A percentile compares a stretch with the other conserved stretches of the same genome.
Evolutionary conservation across 2,888 invertebrate genomes (phyloP).

Genomic region (Agrilus cyanescens): DNA sequence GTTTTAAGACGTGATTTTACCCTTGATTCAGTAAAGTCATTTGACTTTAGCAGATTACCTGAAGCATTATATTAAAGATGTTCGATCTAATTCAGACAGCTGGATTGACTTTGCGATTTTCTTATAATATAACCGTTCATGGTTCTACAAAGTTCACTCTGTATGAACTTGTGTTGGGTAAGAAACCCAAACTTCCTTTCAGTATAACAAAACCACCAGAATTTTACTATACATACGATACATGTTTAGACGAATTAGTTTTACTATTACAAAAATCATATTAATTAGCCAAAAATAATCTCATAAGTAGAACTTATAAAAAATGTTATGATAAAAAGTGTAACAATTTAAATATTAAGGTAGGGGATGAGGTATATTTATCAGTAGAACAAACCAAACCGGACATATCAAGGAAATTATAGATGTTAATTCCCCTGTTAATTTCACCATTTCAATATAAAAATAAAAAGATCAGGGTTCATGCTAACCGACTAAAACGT

Average conservation of each 20-base stretch:
- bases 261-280: conserved; percentile 16
- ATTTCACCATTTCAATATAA: too few relatives aligned
- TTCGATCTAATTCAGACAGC: conserved; percentile 12
- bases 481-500: too few relatives aligned
- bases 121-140: conserved; percentile 19
- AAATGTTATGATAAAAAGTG: conserved; percentile 13
- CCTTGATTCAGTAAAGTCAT: conserved; percentile 21
- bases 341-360: too few relatives aligned
- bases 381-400: too few relatives aligned
- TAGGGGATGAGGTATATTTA: too few relatives aligned
- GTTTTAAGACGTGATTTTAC: conserved; percentile 16
- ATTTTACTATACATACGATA: conserved; percentile 20
- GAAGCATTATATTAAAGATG: too few relatives aligned
- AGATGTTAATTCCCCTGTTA: too few relatives aligned
- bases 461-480: too few relatives aligned
- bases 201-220: conserved; percentile 15
- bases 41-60: conserved; percentile 21
- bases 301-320: conserved; percentile 15
- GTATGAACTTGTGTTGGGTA: conserved; percentile 19
- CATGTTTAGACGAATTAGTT: conserved; percentile 15
- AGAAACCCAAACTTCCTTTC: conserved; percentile 11
- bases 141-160: conserved; percentile 18
- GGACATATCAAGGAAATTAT: too few relatives aligned
- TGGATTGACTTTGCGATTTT: conserved; percentile 15
- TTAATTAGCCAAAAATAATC: conserved; percentile 16